Conservation (phyloP, 2,113 vertebrate genomes). For the Platichthys stellatus region DNA sequence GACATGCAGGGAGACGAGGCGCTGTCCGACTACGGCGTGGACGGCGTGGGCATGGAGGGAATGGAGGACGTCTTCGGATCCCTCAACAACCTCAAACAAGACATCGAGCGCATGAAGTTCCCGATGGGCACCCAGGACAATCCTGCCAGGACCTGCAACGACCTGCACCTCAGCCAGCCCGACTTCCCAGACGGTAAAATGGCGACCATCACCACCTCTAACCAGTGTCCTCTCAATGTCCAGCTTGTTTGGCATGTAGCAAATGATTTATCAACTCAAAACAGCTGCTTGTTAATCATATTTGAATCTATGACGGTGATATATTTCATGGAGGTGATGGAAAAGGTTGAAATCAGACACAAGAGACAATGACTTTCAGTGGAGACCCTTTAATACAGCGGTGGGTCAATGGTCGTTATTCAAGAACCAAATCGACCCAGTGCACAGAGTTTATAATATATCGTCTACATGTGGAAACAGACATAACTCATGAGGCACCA, state of each 20-base stretch:
- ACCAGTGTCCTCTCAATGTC: not conserved
- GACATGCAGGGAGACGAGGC: constrained; percentile 87
- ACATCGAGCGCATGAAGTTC: constrained; percentile 97
- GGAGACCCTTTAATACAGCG: too few relatives aligned
- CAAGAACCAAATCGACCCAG: too few relatives aligned
- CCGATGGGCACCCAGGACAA: constrained; percentile 95
- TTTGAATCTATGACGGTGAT: not conserved
- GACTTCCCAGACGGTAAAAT: constrained; percentile 92
- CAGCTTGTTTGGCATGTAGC: not conserved
- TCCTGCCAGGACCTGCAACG: constrained; percentile 95
- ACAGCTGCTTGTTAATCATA: not conserved
- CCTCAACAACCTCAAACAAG: constrained; percentile 93
- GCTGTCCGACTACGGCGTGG: constrained; percentile 85
- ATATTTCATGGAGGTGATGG: too few relatives aligned
- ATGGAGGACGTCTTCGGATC: constrained; percentile 97
- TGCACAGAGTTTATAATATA: too few relatives aligned
- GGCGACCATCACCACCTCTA: not conserved
- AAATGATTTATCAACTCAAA: not conserved
- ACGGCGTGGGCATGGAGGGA: constrained; percentile 79
- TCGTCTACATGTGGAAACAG: too few relatives aligned
- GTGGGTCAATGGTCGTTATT: too few relatives aligned
- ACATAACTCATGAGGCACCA: too few relatives aligned
- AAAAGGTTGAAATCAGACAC: too few relatives aligned
- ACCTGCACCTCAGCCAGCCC: constrained; percentile 94
- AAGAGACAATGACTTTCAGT: too few relatives aligned